A percentile compares a stretch with the other conserved stretches of the same genome.
Conservation (phyloP, 2,113 vertebrate species). For the Alethe diademata region DNA sequence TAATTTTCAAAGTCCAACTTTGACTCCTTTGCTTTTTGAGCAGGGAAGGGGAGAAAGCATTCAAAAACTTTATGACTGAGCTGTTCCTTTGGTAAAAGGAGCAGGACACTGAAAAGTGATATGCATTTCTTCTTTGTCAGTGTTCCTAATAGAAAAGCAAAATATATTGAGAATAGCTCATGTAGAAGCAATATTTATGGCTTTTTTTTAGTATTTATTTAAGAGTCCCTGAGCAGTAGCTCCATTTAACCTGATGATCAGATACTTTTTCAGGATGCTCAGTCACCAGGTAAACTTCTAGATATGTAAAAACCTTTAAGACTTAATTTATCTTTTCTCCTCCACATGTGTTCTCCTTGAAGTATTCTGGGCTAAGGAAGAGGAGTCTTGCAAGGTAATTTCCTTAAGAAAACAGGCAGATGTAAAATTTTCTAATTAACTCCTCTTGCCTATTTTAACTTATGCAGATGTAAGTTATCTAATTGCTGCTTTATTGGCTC, state of each 20-base stretch:
- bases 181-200: neutral
- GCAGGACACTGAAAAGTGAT: neutral
- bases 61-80: neutral
- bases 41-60: neutral
- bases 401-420: conserved; percentile 33
- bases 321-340: neutral
- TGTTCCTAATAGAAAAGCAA: neutral
- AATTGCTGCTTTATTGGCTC: conserved; percentile 54
- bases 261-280: neutral
- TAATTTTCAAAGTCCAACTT: neutral
- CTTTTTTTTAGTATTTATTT: neutral
- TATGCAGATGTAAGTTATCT: conserved; percentile 50
- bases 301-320: neutral
- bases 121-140: neutral
- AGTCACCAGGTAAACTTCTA: neutral
- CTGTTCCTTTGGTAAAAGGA: neutral
- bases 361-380: neutral
- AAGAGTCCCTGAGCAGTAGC: neutral
- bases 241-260: neutral
- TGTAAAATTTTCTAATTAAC: conserved; percentile 49
- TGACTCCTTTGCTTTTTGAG: neutral
- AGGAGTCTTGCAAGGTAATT: conserved; percentile 18
- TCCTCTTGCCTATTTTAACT: neutral
- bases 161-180: neutral
- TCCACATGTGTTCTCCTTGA: neutral